A percentile compares a stretch with the other conserved stretches of the same genome.
phyloP scores from a whole-genome alignment of 2,113 vertebrate species.

The Leucopsar rothschildi region DNA sequence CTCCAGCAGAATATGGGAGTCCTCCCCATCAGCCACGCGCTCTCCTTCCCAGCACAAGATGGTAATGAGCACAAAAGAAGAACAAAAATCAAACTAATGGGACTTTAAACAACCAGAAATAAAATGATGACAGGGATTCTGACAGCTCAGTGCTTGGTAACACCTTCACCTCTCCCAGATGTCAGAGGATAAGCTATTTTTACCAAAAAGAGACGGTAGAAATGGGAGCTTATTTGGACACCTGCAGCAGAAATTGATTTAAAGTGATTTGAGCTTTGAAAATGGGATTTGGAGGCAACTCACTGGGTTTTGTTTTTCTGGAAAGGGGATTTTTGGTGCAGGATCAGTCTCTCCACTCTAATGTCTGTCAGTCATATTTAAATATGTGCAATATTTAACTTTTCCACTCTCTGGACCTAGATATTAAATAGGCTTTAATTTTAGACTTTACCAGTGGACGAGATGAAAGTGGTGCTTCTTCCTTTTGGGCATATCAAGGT shows the following conservation, averaged over 20 bases:
- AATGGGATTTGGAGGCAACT: not conserved
- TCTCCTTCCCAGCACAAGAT: not conserved
- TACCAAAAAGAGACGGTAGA: conserved; percentile 29
- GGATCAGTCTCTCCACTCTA: not conserved
- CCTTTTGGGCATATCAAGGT: not conserved
- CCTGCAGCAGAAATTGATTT: conserved; percentile 40
- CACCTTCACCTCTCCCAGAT: conserved; percentile 58
- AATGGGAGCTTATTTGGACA: conserved; percentile 37
- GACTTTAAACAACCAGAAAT: conserved; percentile 39
- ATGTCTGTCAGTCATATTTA: not conserved
- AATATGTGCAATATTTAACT: not conserved
- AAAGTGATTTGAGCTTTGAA: not conserved
- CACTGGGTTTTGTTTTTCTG: not conserved
- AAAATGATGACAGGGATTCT: conserved; percentile 22
- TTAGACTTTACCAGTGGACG: not conserved
- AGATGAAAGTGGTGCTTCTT: not conserved
- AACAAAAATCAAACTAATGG: conserved; percentile 25
- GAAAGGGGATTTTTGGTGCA: not conserved
- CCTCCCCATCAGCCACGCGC: not conserved
- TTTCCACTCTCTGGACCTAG: not conserved
- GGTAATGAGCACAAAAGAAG: conserved; percentile 2
- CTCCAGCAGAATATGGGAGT: conserved; percentile 20
- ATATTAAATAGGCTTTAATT: not conserved
- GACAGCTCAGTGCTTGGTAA: conserved; percentile 57
- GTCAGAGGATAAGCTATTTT: conserved; percentile 58